phyloP scores from a whole-genome alignment of 64 coral and sea anemone genomes.

The Dendrophyllia cribrosa region DNA sequence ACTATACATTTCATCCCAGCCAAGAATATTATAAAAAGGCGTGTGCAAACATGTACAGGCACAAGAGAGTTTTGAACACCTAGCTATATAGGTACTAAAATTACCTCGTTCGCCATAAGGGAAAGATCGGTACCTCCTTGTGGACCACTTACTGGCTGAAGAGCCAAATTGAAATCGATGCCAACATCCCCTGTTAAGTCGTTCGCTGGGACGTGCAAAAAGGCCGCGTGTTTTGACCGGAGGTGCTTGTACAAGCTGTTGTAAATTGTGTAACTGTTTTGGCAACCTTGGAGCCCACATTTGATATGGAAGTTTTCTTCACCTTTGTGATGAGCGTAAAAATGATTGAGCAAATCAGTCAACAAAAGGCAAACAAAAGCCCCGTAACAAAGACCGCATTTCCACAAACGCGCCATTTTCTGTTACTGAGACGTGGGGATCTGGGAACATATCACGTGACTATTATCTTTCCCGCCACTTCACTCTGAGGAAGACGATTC shows the following conservation, averaged over 20 bases:
- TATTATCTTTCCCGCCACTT: too few relatives aligned
- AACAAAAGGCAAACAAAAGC: conserved; percentile 24
- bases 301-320: background rate
- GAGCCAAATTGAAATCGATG: background rate
- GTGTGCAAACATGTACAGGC: too few relatives aligned
- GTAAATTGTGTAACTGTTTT: background rate
- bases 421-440: background rate
- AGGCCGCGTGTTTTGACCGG: background rate
- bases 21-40: too few relatives aligned
- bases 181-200: background rate
- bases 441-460: background rate
- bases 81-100: too few relatives aligned
- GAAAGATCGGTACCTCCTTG: background rate
- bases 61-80: too few relatives aligned
- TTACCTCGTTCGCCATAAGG: background rate
- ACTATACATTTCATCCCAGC: too few relatives aligned
- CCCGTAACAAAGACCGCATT: background rate
- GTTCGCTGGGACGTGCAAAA: background rate
- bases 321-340: background rate
- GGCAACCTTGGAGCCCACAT: conserved; percentile 7
- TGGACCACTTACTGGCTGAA: background rate
- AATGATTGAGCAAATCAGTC: conserved; percentile 13
- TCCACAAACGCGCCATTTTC: background rate
- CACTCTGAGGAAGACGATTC: too few relatives aligned
- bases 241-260: conserved; percentile 11